A percentile compares a stretch with the other conserved stretches of the same genome.
Evolutionary conservation across 2,113 vertebrate species (phyloP).

Genomic region (Rhagologus leucostigma): DNA sequence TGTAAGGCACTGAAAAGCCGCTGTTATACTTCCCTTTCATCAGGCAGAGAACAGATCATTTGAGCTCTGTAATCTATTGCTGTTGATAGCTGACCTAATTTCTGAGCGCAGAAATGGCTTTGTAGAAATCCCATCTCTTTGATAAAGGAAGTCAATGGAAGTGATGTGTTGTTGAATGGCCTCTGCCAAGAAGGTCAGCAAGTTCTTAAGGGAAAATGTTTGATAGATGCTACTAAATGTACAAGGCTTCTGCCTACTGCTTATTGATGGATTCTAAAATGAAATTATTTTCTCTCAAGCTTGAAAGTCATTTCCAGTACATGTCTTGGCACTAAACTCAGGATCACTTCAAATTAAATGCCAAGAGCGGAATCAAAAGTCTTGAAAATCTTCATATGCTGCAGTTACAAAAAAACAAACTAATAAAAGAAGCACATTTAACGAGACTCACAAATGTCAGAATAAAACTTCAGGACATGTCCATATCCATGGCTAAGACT

Average conservation of each 20-base stretch:
- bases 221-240: conserved; percentile 56
- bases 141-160: conserved; percentile 36
- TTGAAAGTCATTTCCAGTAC: conserved; percentile 58
- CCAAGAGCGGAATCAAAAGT: not conserved
- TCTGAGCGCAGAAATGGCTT: conserved; percentile 15
- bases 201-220: conserved; percentile 53
- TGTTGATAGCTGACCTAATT: conserved; percentile 57
- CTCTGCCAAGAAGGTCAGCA: conserved; percentile 53
- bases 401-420: not conserved
- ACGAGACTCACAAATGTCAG: not conserved
- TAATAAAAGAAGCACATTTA: not conserved
- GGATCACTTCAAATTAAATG: conserved; percentile 40
- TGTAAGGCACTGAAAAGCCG: not conserved
- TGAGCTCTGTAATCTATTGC: not conserved
- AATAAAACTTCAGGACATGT: not conserved
- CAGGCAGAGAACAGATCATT: not conserved
- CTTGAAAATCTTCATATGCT: conserved; percentile 7
- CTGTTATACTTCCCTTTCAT: not conserved
- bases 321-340: not conserved
- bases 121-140: conserved; percentile 1
- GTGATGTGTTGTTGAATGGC: not conserved
- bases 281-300: conserved; percentile 53
- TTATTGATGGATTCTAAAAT: conserved; percentile 58
- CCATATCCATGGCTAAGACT: not conserved
- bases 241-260: conserved; percentile 45